Percentiles rank a stretch among this genome's conserved stretches.
phyloP scores from a whole-genome alignment of 1,140 invertebrate genomes.

The Lepidostoma basale region DNA sequence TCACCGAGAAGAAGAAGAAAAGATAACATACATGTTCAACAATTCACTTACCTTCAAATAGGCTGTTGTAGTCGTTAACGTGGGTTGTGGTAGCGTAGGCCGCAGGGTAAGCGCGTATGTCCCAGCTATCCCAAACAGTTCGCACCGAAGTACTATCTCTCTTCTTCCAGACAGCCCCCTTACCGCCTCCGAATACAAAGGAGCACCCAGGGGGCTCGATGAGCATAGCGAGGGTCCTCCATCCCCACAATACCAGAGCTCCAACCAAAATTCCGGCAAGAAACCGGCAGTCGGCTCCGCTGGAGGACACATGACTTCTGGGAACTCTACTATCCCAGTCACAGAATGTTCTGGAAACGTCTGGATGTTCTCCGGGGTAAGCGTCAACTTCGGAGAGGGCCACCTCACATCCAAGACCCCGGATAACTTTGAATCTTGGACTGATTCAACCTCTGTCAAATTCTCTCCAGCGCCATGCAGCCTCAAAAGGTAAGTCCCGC shows the following conservation, averaged over 20 bases:
- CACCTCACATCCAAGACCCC: conserved; percentile 77
- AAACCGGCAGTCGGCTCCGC: conserved; percentile 61
- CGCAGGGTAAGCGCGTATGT: conserved; percentile 73
- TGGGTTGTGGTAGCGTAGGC: conserved; percentile 61
- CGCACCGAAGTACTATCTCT: conserved; percentile 70
- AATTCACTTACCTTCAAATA: conserved; percentile 72
- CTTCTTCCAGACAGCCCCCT: conserved; percentile 71
- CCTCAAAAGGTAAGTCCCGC: conserved; percentile 57
- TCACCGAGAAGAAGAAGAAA: neutral
- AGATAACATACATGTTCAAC: too few relatives aligned
- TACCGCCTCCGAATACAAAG: conserved; percentile 60
- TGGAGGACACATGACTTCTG: conserved; percentile 67
- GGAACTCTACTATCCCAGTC: conserved; percentile 73
- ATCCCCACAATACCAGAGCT: conserved; percentile 78
- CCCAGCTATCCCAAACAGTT: conserved; percentile 78
- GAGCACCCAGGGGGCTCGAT: conserved; percentile 55
- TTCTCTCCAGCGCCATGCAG: conserved; percentile 32
- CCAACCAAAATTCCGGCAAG: conserved; percentile 73
- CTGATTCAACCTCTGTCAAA: conserved; percentile 35
- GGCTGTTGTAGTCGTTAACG: conserved; percentile 66
- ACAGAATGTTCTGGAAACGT: conserved; percentile 80
- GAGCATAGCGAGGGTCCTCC: conserved; percentile 55
- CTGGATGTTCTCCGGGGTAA: conserved; percentile 73
- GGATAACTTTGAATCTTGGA: conserved; percentile 49
- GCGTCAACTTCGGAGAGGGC: conserved; percentile 72